Conservation (phyloP, 2,113 vertebrate species). For the Plectropomus leopardus region DNA sequence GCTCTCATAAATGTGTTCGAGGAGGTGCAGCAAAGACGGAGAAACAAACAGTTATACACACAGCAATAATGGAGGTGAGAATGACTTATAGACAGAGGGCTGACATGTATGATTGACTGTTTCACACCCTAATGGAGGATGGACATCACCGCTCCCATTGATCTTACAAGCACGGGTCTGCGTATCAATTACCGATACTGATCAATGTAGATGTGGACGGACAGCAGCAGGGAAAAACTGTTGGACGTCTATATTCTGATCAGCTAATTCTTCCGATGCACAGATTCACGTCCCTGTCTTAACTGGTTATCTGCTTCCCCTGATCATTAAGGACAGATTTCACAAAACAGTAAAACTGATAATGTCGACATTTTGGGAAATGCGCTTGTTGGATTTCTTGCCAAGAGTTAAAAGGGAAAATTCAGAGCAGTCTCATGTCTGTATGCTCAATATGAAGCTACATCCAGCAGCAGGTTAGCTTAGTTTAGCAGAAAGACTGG, state of each 20-base stretch:
- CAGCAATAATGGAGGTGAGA: constrained; percentile 36
- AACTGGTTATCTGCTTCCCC: constrained; percentile 25
- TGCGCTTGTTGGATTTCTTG: background rate
- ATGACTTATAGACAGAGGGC: constrained; percentile 58
- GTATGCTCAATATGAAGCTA: background rate
- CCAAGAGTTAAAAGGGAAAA: background rate
- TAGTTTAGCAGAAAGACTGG: background rate
- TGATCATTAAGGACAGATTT: constrained; percentile 30
- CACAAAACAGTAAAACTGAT: constrained; percentile 7
- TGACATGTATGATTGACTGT: constrained; percentile 69
- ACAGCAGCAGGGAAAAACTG: constrained; percentile 42
- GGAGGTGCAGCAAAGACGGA: constrained; percentile 7
- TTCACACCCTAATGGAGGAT: constrained; percentile 56
- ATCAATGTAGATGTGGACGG: constrained; percentile 52
- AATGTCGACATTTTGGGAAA: constrained; percentile 10
- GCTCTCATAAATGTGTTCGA: constrained; percentile 48
- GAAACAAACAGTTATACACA: constrained; percentile 35
- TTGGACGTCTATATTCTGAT: constrained; percentile 35
- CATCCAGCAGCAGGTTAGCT: background rate
- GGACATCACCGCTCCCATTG: constrained; percentile 51
- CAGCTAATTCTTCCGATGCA: constrained; percentile 22
- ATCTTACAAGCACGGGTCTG: constrained; percentile 63
- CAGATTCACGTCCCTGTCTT: constrained; percentile 32
- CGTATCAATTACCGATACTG: constrained; percentile 67
- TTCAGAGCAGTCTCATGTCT: background rate